These are phyloP conservation scores for Delia radicum DNA, from an alignment of 1,140 invertebrate species.

Conservation along the genomic window DNA sequence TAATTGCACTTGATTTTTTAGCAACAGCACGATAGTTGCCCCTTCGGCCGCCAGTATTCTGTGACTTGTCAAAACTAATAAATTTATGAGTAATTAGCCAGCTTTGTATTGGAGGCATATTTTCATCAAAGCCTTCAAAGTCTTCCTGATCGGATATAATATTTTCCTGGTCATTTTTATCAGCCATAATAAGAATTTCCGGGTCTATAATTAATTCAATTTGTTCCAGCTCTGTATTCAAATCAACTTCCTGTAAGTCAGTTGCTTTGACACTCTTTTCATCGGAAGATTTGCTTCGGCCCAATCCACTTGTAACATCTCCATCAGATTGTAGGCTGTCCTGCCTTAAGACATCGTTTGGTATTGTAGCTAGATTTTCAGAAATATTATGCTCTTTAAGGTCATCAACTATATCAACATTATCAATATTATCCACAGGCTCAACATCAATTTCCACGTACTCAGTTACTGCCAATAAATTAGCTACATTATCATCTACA, in stretches of 20 bases:
- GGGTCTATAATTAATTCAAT: too few species aligned
- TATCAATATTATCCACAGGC: too few species aligned
- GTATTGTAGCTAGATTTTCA: neutral
- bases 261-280: neutral
- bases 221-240: neutral
- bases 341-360: neutral
- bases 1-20: too few species aligned
- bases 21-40: too few species aligned
- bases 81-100: neutral
- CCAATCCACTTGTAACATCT: conserved; percentile 23
- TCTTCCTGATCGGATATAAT: neutral
- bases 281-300: conserved; percentile 25
- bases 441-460: too few species aligned
- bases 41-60: neutral
- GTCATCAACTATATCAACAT: neutral
- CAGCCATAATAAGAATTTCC: too few species aligned
- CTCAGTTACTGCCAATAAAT: too few species aligned
- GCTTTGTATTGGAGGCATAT: neutral
- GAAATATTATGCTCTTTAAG: neutral
- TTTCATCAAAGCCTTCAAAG: neutral
- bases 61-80: neutral
- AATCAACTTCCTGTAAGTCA: neutral
- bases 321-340: conserved; percentile 23
- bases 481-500: neutral
- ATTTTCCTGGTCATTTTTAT: neutral